Evolutionary conservation across 2,113 vertebrate genomes (phyloP), one percentile per base, ranked within the genome.

Genomic region (Eupsittula cactorum): DNA sequence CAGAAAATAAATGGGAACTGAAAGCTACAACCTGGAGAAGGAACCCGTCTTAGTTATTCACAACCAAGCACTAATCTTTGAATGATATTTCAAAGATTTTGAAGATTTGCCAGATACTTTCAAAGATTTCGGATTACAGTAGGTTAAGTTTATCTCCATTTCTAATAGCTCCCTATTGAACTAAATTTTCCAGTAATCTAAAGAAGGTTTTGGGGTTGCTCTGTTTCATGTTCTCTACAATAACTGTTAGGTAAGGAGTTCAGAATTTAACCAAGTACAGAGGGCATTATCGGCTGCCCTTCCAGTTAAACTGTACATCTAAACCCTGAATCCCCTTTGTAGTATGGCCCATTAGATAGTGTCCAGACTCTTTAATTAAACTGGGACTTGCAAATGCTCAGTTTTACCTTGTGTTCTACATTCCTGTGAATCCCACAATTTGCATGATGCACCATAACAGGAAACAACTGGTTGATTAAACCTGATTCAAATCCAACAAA

Each of bases 1-100:
- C 16, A 15, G 27, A 19, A 86, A 86, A 74, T 21, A 49, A 73
- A 10, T 15, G 12, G 8, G 7, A 60, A 41, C 2, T 46, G 29
- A 73, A 24, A 15, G 29, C 28, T 49, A 47, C 17, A 33, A 59
- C 18, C 2, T n/a, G 31, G 28, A 90, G 49, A 41, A 63, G 2
- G 11, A 81, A 3, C 10, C 2, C 35, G 7, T 12, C 37, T 62
- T 41, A 27, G 5, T 71, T 62, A 23, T 9, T 9, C 9, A 13
- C 28, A 52, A 62, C 19, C n/a, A 65, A 84, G 10, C 4, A 17
- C 4, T 4, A 12, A 21, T 7, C 4, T 89, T 63, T 28, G 16
- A 0, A 0, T 55, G 28, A 8, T 25, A 37, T 65, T 78, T 62
- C 27, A 57, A 64, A 65, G 33, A 8, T 2, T 7, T 3, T 42